Evolutionary conservation across 2,797 vertebrate genomes (phyloP).

Genomic region (Typhlichthys subterraneus): DNA sequence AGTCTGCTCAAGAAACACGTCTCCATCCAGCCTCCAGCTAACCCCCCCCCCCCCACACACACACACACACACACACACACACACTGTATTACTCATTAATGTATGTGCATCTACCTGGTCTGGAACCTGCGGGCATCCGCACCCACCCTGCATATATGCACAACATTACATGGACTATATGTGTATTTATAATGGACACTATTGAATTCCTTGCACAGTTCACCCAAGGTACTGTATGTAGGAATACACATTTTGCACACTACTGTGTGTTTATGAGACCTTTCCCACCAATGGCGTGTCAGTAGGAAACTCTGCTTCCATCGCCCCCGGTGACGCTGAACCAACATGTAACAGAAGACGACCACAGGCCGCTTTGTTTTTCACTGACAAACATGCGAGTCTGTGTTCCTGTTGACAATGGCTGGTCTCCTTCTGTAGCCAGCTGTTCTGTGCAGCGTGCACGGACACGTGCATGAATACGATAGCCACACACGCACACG

Average conservation of each 20-base stretch:
- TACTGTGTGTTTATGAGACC: not conserved
- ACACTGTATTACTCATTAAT: slow-evolving; percentile 72
- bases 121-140: slow-evolving; percentile 64
- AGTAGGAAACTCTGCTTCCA: slow-evolving; percentile 35
- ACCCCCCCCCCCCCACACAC: not conserved
- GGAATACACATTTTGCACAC: slow-evolving; percentile 1
- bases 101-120: slow-evolving; percentile 68
- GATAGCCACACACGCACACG: not conserved
- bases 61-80: too few relatives aligned
- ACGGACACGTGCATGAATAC: slow-evolving; percentile 47
- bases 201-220: slow-evolving; percentile 7
- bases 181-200: not conserved
- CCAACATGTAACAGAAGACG: slow-evolving; percentile 53
- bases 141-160: slow-evolving; percentile 29
- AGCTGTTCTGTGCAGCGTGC: slow-evolving; percentile 67
- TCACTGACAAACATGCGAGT: slow-evolving; percentile 63
- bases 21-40: not conserved
- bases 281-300: slow-evolving; percentile 25
- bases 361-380: slow-evolving; percentile 67
- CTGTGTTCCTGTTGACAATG: slow-evolving; percentile 74
- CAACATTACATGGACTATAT: too few relatives aligned
- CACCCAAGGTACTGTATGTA: slow-evolving; percentile 11
- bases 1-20: slow-evolving; percentile 67
- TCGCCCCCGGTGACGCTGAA: slow-evolving; percentile 37
- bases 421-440: slow-evolving; percentile 70